Percentiles rank a stretch among this genome's conserved stretches.
These are phyloP conservation scores for Fragum fragum DNA, from an alignment of 2,888 invertebrate species.

Conservation along the genomic window DNA sequence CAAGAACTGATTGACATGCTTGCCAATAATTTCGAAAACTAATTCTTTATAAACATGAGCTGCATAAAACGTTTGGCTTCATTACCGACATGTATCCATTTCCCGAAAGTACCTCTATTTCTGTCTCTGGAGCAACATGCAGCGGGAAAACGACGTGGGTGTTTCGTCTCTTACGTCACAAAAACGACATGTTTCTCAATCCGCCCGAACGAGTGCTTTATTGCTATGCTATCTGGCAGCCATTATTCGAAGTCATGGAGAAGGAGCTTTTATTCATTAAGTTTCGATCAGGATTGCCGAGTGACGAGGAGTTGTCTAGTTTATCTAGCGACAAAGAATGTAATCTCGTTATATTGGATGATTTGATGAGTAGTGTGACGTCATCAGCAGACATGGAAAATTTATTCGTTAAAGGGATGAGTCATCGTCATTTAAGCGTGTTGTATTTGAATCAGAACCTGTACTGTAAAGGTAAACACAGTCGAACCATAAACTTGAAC, in stretches of 20 bases:
- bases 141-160: slow-evolving; percentile 13
- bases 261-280: slow-evolving; percentile 42
- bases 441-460: slow-evolving; percentile 57
- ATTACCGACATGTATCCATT: slow-evolving; percentile 49
- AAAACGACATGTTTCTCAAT: slow-evolving; percentile 46
- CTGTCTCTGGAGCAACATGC: slow-evolving; percentile 25
- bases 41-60: not conserved
- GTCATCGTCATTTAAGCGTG: slow-evolving; percentile 47
- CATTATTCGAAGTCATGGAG: slow-evolving; percentile 48
- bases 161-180: slow-evolving; percentile 40
- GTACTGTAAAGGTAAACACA: slow-evolving; percentile 49
- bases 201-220: slow-evolving; percentile 56
- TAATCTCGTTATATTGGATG: slow-evolving; percentile 45
- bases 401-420: slow-evolving; percentile 53
- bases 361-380: slow-evolving; percentile 44
- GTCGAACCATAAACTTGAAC: slow-evolving; percentile 51
- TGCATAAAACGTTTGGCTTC: not conserved
- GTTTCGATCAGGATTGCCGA: slow-evolving; percentile 42
- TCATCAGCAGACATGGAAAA: slow-evolving; percentile 49
- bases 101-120: slow-evolving; percentile 27
- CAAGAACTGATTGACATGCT: slow-evolving; percentile 45
- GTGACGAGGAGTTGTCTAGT: not conserved
- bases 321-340: slow-evolving; percentile 18
- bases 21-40: slow-evolving; percentile 28
- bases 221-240: slow-evolving; percentile 61